Base-by-base conservation (phyloP, 2,888 invertebrate genomes). In the Zeuzera pyrina region DNA sequence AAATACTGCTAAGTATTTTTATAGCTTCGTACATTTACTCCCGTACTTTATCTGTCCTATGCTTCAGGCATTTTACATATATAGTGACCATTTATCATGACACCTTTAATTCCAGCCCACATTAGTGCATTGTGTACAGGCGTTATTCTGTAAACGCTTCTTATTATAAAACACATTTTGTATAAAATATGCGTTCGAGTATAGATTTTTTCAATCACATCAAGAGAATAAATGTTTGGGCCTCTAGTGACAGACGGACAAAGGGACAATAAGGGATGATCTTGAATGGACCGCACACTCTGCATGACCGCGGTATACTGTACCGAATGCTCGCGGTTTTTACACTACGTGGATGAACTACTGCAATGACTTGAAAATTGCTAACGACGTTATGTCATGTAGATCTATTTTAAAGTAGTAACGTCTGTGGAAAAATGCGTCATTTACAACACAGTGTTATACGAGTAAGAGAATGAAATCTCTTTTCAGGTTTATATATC, bases 271-370 rank as follows among this genome's bases (percentile, higher is more conserved):
- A 58, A 66, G 55, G 57, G 62, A 66, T 63, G 67, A 48, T 55
- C 53, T 49, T 79, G 79, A 83, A 81, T 79, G 68, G 64, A 79
- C 81, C 79, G 76, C 81, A 79, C 79, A 78, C 76, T 77, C 67
- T 51, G 70, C 51, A 54, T 57, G 54, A 58, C 55, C 56, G 57
- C 61, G 47, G n/a, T n/a, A n/a, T n/a, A n/a, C n/a, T n/a, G n/a
- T n/a, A n/a, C n/a, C n/a, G n/a, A n/a, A n/a, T n/a, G n/a, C n/a
- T n/a, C n/a, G n/a, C n/a, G n/a, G n/a, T n/a, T n/a, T n/a, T n/a
- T n/a, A n/a, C n/a, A n/a, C n/a, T n/a, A n/a, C n/a, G n/a, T n/a
- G n/a, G n/a, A n/a, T n/a, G n/a, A n/a, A n/a, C n/a, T n/a, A n/a
- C n/a, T n/a, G n/a, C n/a, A n/a, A n/a, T n/a, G n/a, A n/a, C n/a